Evolutionary conservation across 2,113 vertebrate genomes (phyloP), one percentile per base, ranked within the genome.

Genomic region (Herpetotheres cachinnans): DNA sequence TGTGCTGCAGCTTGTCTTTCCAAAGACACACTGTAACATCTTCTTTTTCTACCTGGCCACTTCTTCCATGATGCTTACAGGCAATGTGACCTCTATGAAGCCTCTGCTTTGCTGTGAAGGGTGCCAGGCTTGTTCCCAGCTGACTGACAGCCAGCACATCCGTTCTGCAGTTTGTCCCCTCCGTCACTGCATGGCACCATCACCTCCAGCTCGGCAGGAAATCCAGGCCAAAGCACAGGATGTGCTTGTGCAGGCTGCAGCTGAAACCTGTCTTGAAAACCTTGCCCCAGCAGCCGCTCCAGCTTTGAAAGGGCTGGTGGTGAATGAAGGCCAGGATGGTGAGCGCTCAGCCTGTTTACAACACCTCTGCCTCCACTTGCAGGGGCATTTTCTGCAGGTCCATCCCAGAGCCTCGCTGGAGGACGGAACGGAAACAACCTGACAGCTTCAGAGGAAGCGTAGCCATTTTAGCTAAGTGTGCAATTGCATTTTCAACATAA

Each of bases 401-500:
- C 69, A 26, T 8, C 36, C 49, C 56, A 4, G 16, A 16, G 40
- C 52, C 46, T 19, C 6, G 1, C 69, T 29, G 36, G 10, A 26
- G 59, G 30, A 26, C 1, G 5, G 65, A 58, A 25, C 10, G 8
- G 84, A 7, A 87, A 22, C 69, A 42, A 44, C 44, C 1, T 7
- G 36, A 9, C 5, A 0, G 79, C 83, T 46, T 19, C 70, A 9
- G 24, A 21, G 66, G 62, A 21, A 49, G 19, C 1, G 1, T 24
- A 78, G 81, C 69, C 42, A 4, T 34, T n/a, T 30, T 7, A 61
- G 79, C 82, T 78, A 82, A 91, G 55, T 26, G 71, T 87, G 83
- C 95, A 87, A 80, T 92, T 90, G 91, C 72, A 61, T 96, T 97
- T 94, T 90, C 95, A 94, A 90, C 62, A 1, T 73, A 96, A 97